Conservation (phyloP, 2,888 invertebrate genomes). For the Lepidocyrtoides sp. region DNA sequence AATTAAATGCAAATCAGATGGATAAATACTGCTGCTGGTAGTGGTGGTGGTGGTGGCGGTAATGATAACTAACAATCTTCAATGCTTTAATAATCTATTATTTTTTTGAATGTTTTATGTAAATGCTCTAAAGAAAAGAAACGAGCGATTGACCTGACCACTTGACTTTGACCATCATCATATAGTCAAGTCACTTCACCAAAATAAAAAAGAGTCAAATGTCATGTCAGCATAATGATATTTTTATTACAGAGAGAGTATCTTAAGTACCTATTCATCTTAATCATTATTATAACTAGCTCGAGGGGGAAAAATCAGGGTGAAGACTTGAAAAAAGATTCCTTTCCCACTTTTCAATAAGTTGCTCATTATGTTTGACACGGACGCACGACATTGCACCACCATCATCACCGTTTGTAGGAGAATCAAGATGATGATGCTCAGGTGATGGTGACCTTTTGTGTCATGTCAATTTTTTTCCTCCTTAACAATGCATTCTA, state of each 20-base stretch:
- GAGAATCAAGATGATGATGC: neutral
- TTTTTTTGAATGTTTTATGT: neutral
- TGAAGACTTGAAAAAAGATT: neutral
- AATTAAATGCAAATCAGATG: constrained; percentile 37
- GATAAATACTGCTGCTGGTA: too few relatives aligned
- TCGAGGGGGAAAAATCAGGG: neutral
- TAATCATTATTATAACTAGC: neutral
- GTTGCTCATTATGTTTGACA: constrained; percentile 25
- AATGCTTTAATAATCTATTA: constrained; percentile 5
- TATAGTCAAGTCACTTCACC: neutral
- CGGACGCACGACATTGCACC: neutral
- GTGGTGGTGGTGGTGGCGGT: neutral
- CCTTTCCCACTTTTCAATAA: constrained; percentile 11
- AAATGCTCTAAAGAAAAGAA: neutral
- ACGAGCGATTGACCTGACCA: constrained; percentile 32
- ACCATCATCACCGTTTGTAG: neutral
- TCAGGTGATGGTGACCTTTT: neutral
- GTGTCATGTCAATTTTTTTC: neutral
- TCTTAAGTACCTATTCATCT: neutral
- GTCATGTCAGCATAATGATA: constrained; percentile 35
- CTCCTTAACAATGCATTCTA: neutral
- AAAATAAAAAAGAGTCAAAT: constrained; percentile 23
- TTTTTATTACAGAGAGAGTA: neutral
- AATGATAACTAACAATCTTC: constrained; percentile 40
- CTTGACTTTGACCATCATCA: constrained; percentile 29